phyloP scores from a whole-genome alignment of 2,888 invertebrate species.

The Hipparchia semele region DNA sequence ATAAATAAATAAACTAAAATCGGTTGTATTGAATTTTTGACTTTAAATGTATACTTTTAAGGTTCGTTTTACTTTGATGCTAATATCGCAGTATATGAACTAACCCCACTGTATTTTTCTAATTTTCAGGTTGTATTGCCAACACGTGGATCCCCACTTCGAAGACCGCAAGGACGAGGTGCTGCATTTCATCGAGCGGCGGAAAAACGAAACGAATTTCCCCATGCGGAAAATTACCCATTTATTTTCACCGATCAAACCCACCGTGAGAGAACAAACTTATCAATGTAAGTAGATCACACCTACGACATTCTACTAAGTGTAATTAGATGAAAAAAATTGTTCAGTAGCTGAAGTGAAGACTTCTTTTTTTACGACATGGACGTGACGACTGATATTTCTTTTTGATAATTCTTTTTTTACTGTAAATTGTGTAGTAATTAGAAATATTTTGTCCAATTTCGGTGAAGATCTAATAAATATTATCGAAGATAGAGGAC shows the following conservation, averaged over 20 bases:
- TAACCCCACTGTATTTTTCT: neutral
- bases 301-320: neutral
- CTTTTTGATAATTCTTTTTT: no score
- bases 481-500: no score
- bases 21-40: no score
- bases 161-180: constrained; percentile 62
- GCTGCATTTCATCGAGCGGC: constrained; percentile 65
- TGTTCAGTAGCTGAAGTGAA: neutral
- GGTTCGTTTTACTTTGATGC: no score
- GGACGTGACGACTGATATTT: no score
- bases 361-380: no score
- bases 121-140: constrained; percentile 68
- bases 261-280: constrained; percentile 63
- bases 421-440: no score
- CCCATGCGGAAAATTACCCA: constrained; percentile 63
- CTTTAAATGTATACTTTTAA: no score
- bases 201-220: constrained; percentile 66
- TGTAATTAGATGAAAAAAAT: neutral
- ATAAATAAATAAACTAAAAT: no score
- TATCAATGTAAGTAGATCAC: constrained; percentile 62
- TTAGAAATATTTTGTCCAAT: no score
- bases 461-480: no score
- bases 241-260: constrained; percentile 61
- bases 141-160: constrained; percentile 69
- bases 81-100: no score